Evolutionary conservation across 2,797 vertebrate species (phyloP).

Genomic region (Macrochelys suwanniensis): DNA sequence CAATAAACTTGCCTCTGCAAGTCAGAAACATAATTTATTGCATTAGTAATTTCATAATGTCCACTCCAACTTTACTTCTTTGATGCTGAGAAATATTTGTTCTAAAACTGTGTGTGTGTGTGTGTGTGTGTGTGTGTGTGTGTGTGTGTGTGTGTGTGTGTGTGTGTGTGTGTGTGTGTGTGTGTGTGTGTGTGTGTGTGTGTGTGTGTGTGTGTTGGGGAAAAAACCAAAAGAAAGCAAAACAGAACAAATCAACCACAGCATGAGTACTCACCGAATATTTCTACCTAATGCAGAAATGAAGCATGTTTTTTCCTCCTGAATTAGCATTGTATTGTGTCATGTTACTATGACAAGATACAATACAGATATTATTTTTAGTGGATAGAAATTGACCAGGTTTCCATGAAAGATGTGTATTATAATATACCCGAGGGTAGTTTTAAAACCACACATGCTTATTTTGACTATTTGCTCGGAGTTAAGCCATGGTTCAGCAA

Average conservation of each 20-base stretch:
- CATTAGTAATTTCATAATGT: background rate
- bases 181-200: too few species aligned
- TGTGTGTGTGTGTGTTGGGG: too few species aligned
- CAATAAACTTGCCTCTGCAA: background rate
- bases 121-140: too few species aligned
- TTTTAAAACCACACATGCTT: background rate
- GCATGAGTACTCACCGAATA: background rate
- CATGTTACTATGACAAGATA: background rate
- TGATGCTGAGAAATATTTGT: background rate
- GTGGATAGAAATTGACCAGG: background rate
- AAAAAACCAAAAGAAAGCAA: background rate
- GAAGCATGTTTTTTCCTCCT: background rate
- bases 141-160: too few species aligned
- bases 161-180: too few species aligned
- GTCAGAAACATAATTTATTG: background rate
- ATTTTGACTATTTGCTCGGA: background rate
- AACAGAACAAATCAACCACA: background rate
- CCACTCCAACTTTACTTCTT: background rate
- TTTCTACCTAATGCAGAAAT: background rate
- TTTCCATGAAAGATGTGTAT: background rate
- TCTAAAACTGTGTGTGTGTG: background rate
- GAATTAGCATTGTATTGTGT: background rate
- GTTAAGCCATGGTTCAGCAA: background rate
- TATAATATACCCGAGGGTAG: background rate
- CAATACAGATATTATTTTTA: background rate